Conservation (phyloP, 2,888 invertebrate genomes). For the Epinotia demarniana region DNA sequence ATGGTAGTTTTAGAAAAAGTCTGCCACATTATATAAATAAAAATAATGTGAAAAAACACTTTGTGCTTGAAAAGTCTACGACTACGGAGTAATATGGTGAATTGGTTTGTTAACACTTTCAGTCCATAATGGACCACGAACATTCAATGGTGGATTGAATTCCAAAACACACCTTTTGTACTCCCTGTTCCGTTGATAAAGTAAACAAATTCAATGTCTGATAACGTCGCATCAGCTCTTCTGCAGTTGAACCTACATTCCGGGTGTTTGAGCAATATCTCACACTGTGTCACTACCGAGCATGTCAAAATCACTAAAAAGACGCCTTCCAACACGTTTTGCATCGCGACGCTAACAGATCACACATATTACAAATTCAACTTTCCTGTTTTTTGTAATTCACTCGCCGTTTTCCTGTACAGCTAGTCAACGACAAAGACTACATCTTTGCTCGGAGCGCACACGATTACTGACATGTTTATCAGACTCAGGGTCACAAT, state of each 20-base stretch:
- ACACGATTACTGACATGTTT: background rate
- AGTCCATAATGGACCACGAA: no score
- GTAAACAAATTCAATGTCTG: background rate
- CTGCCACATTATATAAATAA: no score
- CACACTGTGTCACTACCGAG: background rate
- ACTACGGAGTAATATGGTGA: background rate
- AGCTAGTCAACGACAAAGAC: background rate
- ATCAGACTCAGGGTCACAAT: background rate
- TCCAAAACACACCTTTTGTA: background rate
- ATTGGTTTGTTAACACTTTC: background rate
- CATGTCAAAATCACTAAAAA: background rate
- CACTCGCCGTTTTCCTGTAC: conserved; percentile 4
- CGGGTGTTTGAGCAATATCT: background rate
- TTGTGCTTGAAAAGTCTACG: no score
- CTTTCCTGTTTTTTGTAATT: conserved; percentile 13
- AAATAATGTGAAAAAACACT: no score
- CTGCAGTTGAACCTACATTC: conserved; percentile 1
- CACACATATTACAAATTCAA: background rate
- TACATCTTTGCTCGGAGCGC: background rate
- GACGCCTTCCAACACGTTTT: background rate
- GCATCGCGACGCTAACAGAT: background rate
- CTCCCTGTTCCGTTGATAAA: background rate
- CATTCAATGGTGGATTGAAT: background rate
- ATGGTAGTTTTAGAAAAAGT: no score
- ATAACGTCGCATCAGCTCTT: background rate